Evolutionary conservation across 2,113 vertebrate genomes (phyloP).

Genomic region (Serinus canaria): DNA sequence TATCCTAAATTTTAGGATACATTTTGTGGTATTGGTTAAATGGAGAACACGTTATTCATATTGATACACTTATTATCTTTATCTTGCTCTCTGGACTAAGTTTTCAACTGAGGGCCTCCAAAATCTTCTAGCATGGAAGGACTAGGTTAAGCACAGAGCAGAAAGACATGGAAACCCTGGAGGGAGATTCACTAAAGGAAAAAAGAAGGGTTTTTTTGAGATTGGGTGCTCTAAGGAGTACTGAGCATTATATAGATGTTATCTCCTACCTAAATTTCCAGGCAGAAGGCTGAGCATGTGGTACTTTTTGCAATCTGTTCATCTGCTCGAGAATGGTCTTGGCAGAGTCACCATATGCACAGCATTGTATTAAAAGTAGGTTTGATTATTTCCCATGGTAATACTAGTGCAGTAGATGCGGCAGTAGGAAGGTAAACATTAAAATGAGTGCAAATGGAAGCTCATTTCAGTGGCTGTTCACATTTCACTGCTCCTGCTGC

Average conservation of each 20-base stretch:
- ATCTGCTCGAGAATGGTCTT: not conserved
- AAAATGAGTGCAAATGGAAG: not conserved
- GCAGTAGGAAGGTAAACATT: not conserved
- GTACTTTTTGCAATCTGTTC: not conserved
- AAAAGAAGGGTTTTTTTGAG: not conserved
- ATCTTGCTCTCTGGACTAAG: not conserved
- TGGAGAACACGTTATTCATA: not conserved
- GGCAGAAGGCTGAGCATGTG: not conserved
- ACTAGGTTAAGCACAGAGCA: not conserved
- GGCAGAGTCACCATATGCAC: not conserved
- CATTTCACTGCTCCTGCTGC: not conserved
- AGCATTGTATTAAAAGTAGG: not conserved
- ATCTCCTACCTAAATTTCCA: not conserved
- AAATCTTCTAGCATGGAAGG: not conserved
- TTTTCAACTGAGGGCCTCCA: not conserved
- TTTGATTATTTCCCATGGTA: not conserved
- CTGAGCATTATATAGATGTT: not conserved
- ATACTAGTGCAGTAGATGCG: not conserved
- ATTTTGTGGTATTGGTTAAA: not conserved
- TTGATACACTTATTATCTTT: not conserved
- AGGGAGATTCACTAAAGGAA: not conserved
- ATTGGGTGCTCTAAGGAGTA: not conserved
- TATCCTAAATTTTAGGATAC: not conserved
- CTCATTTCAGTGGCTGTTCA: not conserved
- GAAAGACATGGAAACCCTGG: not conserved